Percentiles rank a stretch among this genome's conserved stretches.
These are phyloP conservation scores for Bradypodion pumilum DNA, from an alignment of 2,797 vertebrate genomes.

Conservation along the genomic window DNA sequence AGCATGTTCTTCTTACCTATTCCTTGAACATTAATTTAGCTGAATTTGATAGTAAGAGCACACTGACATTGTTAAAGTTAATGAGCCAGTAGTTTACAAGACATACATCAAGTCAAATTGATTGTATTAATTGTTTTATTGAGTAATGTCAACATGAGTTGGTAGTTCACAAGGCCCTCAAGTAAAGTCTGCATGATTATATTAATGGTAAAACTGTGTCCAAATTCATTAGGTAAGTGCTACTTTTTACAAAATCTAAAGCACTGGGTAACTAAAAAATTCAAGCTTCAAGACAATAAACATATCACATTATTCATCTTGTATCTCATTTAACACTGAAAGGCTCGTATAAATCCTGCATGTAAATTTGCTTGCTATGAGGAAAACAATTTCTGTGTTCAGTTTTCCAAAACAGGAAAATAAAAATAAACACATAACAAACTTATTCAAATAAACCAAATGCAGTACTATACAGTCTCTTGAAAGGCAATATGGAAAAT, in stretches of 20 bases:
- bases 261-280: conserved; percentile 49
- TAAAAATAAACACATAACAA: conserved; percentile 1
- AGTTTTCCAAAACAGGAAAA: conserved; percentile 20
- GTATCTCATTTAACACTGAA: conserved; percentile 22
- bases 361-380: conserved; percentile 3
- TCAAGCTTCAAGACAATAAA: conserved; percentile 40
- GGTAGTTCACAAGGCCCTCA: conserved; percentile 54
- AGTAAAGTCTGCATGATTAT: conserved; percentile 60
- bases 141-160: conserved; percentile 61
- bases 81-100: conserved; percentile 70
- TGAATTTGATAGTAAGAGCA: conserved; percentile 58
- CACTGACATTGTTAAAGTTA: conserved; percentile 70
- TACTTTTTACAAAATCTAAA: conserved; percentile 46
- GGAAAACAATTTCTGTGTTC: conserved; percentile 26
- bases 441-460: not conserved
- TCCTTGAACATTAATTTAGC: conserved; percentile 65
- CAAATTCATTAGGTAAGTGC: conserved; percentile 50
- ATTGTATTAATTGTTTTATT: conserved; percentile 71
- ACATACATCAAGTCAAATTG: conserved; percentile 70
- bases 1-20: conserved; percentile 57
- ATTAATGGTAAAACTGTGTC: conserved; percentile 50
- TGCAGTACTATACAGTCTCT: not conserved
- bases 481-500: not conserved
- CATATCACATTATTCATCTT: conserved; percentile 16
- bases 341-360: conserved; percentile 33